phyloP scores from a whole-genome alignment of 2,113 vertebrate species.

The Atherinomorus stipes region DNA sequence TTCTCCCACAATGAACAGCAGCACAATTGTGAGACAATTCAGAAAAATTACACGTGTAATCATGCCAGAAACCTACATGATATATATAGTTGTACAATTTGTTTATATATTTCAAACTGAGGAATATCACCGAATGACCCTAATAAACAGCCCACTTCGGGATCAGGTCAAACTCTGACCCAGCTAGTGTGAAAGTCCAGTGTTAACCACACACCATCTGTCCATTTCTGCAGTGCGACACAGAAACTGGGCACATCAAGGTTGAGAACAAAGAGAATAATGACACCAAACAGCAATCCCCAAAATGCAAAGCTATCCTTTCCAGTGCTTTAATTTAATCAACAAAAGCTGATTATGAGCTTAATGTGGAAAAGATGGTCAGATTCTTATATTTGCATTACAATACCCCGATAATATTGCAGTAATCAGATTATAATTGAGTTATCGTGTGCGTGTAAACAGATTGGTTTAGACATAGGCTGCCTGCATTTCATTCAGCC shows the following conservation, averaged over 20 bases:
- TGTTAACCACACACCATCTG: conserved; percentile 2
- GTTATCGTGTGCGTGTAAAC: not conserved
- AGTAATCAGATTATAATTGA: conserved; percentile 33
- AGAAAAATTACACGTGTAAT: conserved; percentile 11
- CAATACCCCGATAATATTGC: conserved; percentile 8
- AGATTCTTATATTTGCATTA: conserved; percentile 49
- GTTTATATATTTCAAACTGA: too few species aligned
- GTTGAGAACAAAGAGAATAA: conserved; percentile 1
- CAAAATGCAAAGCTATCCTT: not conserved
- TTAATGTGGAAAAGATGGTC: conserved; percentile 16
- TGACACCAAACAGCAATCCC: conserved; percentile 1
- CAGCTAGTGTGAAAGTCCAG: conserved; percentile 7
- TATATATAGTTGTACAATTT: not conserved
- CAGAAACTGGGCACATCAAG: not conserved
- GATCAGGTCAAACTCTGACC: conserved; percentile 16
- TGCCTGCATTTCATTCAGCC: not conserved
- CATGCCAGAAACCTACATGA: not conserved
- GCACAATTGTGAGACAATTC: conserved; percentile 50
- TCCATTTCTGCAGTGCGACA: not conserved
- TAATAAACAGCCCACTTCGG: not conserved
- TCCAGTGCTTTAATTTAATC: conserved; percentile 21
- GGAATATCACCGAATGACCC: not conserved
- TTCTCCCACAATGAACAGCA: conserved; percentile 38
- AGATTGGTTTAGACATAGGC: conserved; percentile 11
- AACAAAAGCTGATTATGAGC: conserved; percentile 64